Evolutionary conservation across 2,113 vertebrate genomes (phyloP).

Genomic region (Caranx ignobilis): DNA sequence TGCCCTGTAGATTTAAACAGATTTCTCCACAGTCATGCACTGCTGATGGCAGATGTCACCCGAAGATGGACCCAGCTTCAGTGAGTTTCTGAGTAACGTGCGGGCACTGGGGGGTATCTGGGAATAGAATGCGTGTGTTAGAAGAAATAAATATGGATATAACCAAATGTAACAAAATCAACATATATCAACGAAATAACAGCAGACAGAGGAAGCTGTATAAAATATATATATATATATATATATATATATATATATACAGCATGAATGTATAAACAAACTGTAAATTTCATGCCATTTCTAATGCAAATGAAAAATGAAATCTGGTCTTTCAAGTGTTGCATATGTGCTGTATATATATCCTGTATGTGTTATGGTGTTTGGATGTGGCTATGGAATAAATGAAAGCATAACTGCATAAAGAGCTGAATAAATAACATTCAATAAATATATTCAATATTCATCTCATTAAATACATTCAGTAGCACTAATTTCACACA

Average conservation of each 20-base stretch:
- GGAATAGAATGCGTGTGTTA: slow-evolving; percentile 35
- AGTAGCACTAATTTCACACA: not conserved
- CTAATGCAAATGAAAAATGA: not conserved
- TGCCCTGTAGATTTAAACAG: slow-evolving; percentile 66
- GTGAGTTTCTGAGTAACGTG: slow-evolving; percentile 67
- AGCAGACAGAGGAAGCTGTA: not conserved
- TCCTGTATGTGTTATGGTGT: slow-evolving; percentile 7
- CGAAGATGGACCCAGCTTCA: slow-evolving; percentile 70
- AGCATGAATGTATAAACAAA: not conserved
- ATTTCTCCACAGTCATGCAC: slow-evolving; percentile 79
- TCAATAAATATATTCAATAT: slow-evolving; percentile 42
- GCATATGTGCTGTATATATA: not conserved
- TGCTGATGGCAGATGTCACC: slow-evolving; percentile 78
- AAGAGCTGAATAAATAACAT: slow-evolving; percentile 49
- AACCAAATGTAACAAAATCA: slow-evolving; percentile 23
- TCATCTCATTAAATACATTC: slow-evolving; percentile 37
- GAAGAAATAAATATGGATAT: slow-evolving; percentile 61
- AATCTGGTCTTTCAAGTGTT: not conserved
- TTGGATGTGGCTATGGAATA: slow-evolving; percentile 5
- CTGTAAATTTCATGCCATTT: not conserved
- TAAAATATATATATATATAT: no score
- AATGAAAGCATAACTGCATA: slow-evolving; percentile 9
- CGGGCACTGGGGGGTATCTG: slow-evolving; percentile 28
- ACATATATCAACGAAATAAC: slow-evolving; percentile 17
- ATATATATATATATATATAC: no score